Evolutionary conservation across 2,113 vertebrate genomes (phyloP).

Genomic region (Oceanites oceanicus): DNA sequence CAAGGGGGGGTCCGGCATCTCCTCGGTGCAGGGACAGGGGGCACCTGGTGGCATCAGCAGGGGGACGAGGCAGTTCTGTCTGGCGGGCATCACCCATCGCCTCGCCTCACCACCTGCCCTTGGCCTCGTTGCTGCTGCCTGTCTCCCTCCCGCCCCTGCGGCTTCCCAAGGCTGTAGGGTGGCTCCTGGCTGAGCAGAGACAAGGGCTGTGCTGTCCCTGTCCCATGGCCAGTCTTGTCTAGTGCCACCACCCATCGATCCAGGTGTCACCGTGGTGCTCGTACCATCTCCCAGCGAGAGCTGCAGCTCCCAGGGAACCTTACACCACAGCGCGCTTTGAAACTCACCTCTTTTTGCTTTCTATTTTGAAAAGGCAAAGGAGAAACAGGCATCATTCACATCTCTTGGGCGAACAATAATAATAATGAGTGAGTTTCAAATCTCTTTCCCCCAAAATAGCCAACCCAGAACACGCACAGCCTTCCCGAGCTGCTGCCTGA

Average conservation of each 20-base stretch:
- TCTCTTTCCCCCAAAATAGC: constrained; percentile 50
- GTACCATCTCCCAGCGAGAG: fast-evolving
- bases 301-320: not conserved
- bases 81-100: not conserved
- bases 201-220: not conserved
- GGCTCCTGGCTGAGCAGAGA: not conserved
- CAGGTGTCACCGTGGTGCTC: not conserved
- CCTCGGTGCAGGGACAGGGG: not conserved
- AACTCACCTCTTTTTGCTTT: not conserved
- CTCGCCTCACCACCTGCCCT: fast-evolving
- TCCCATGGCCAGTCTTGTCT: not conserved
- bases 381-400: not conserved
- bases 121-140: not conserved
- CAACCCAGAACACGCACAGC: constrained; percentile 36
- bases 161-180: not conserved
- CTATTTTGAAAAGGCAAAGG: not conserved
- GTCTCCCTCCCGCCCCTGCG: not conserved
- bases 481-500: constrained; percentile 44
- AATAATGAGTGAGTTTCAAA: constrained; percentile 51
- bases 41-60: not conserved
- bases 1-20: fast-evolving
- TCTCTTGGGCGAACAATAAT: constrained; percentile 36
- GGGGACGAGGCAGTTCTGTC: fast-evolving
- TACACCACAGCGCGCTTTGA: not conserved
- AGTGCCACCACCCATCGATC: not conserved